phyloP scores from a whole-genome alignment of 2,113 vertebrate species.

The Eonycteris spelaea region DNA sequence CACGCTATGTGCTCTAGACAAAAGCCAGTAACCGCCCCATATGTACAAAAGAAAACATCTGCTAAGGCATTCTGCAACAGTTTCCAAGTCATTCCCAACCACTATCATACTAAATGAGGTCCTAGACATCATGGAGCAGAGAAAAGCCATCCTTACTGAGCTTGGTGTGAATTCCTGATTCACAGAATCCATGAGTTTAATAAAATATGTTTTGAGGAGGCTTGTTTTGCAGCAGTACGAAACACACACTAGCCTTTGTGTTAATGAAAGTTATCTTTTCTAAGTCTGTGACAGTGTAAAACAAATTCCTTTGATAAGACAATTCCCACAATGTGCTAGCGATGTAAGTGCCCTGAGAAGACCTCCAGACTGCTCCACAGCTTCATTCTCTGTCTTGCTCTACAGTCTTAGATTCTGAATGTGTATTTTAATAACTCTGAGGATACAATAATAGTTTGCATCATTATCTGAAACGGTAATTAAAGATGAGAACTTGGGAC shows the following conservation, averaged over 20 bases:
- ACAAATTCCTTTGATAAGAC: background rate
- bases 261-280: background rate
- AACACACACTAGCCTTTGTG: background rate
- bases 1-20: background rate
- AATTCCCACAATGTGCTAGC: background rate
- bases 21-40: too few relatives aligned
- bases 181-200: background rate
- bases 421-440: background rate
- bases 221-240: background rate
- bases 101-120: background rate
- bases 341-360: background rate
- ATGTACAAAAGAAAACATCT: background rate
- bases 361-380: fast-evolving
- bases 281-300: background rate
- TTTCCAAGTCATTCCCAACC: background rate
- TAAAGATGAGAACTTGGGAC: background rate
- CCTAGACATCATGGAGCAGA: background rate
- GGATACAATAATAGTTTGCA: background rate
- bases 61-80: background rate
- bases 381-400: background rate
- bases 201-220: background rate
- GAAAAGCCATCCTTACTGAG: background rate
- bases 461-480: background rate
- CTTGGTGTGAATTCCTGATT: background rate
- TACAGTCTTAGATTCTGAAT: background rate